Evolutionary conservation across 2,888 invertebrate genomes (phyloP).

Genomic region (Uloborus plumipes): DNA sequence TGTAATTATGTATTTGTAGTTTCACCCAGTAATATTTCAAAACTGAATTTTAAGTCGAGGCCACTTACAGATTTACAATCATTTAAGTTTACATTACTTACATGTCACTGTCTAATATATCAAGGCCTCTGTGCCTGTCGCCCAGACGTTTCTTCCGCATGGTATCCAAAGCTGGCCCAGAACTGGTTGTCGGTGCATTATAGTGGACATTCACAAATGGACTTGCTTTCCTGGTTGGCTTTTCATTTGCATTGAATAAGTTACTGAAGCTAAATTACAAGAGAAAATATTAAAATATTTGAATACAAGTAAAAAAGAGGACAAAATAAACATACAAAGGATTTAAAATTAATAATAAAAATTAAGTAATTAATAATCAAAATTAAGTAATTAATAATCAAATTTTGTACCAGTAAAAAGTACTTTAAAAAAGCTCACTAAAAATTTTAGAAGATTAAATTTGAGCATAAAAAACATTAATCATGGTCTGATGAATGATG

Average conservation of each 20-base stretch:
- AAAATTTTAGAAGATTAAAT: neutral
- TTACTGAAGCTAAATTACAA: slow-evolving; percentile 77
- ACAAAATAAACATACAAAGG: too few species aligned
- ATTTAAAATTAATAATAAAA: too few species aligned
- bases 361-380: too few species aligned
- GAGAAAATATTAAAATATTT: neutral
- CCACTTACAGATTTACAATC: too few species aligned
- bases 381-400: too few species aligned
- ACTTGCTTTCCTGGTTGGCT: slow-evolving; percentile 71
- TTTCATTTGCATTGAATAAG: slow-evolving; percentile 74
- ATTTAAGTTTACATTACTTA: slow-evolving; percentile 65
- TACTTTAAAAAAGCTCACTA: too few species aligned
- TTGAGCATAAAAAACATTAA: neutral
- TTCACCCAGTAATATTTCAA: too few species aligned
- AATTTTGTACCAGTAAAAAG: too few species aligned
- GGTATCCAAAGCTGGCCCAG: slow-evolving; percentile 77
- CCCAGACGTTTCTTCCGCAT: slow-evolving; percentile 76
- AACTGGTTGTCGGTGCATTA: slow-evolving; percentile 80
- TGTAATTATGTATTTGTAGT: too few species aligned
- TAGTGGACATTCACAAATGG: slow-evolving; percentile 78
- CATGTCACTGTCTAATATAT: slow-evolving; percentile 73
- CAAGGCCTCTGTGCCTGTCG: slow-evolving; percentile 74
- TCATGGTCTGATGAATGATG: neutral
- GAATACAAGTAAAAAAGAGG: neutral
- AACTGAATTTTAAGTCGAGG: too few species aligned